A percentile compares a stretch with the other conserved stretches of the same genome.
Evolutionary conservation across 2,797 vertebrate genomes (phyloP).

Genomic region (Discoglossus pictus): DNA sequence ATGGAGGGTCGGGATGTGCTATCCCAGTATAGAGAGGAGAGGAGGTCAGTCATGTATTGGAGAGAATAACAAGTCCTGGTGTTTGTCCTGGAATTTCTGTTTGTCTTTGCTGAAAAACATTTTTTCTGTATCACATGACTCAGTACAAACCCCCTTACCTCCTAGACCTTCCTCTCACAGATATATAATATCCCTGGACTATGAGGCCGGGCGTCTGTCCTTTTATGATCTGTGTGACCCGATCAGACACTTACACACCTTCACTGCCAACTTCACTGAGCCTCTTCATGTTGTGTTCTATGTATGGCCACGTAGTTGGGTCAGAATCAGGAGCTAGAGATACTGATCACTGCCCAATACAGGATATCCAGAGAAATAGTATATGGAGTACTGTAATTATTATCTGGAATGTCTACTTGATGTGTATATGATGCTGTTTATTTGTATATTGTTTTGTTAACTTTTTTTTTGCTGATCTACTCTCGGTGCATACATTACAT

Average conservation of each 20-base stretch:
- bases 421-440: too few relatives aligned
- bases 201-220: conserved; percentile 24
- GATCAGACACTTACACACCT: conserved; percentile 33
- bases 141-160: conserved; percentile 4
- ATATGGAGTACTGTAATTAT: too few relatives aligned
- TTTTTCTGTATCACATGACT: conserved; percentile 14
- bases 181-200: conserved; percentile 25
- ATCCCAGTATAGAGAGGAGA: conserved; percentile 29
- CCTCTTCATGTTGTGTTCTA: conserved; percentile 20
- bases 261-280: conserved; percentile 22
- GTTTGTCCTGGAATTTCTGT: conserved; percentile 23
- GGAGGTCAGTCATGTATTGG: conserved; percentile 18
- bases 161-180: not conserved
- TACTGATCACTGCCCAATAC: too few relatives aligned
- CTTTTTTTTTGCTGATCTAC: too few relatives aligned
- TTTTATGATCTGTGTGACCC: conserved; percentile 27
- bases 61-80: conserved; percentile 32
- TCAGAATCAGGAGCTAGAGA: conserved; percentile 18
- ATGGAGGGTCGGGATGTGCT: conserved; percentile 20
- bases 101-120: conserved; percentile 23
- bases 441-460: too few relatives aligned
- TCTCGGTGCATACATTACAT: too few relatives aligned
- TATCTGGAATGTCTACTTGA: too few relatives aligned
- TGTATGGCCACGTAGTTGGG: conserved; percentile 30
- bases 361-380: too few relatives aligned